Evolutionary conservation across 1,140 invertebrate species (phyloP).

Genomic region (Schmidtea mediterranea): DNA sequence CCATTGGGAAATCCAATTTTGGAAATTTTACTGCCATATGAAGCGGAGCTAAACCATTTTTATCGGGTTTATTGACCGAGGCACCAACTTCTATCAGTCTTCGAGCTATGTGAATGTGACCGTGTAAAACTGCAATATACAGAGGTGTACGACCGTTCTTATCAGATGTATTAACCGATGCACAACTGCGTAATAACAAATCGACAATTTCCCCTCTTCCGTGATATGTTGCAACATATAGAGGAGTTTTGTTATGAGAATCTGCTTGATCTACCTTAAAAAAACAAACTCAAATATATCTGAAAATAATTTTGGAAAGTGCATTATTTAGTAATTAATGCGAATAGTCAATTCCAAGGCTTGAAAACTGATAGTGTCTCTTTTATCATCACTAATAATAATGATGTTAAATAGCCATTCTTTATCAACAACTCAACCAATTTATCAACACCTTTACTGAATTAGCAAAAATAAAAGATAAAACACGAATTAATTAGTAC

Average conservation of each 20-base stretch:
- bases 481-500: too few species aligned
- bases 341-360: too few species aligned
- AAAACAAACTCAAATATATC: too few species aligned
- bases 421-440: too few species aligned
- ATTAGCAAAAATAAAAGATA: too few species aligned
- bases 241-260: constrained; percentile 8
- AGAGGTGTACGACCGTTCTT: constrained; percentile 17
- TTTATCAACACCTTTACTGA: too few species aligned
- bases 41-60: constrained; percentile 7
- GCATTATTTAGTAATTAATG: too few species aligned
- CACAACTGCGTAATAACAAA: constrained; percentile 16
- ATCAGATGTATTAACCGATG: constrained; percentile 16
- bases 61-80: constrained; percentile 12
- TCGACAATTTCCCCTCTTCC: constrained; percentile 19
- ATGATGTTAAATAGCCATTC: too few species aligned
- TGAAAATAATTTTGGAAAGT: too few species aligned
- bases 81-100: constrained; percentile 18
- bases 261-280: constrained; percentile 7
- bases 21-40: constrained; percentile 9
- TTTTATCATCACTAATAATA: too few species aligned
- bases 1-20: constrained; percentile 9
- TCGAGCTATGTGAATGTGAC: constrained; percentile 18
- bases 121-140: constrained; percentile 21
- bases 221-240: constrained; percentile 13
- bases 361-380: too few species aligned